phyloP scores from a whole-genome alignment of 2,797 vertebrate genomes.

The Eulemur mongoz region DNA sequence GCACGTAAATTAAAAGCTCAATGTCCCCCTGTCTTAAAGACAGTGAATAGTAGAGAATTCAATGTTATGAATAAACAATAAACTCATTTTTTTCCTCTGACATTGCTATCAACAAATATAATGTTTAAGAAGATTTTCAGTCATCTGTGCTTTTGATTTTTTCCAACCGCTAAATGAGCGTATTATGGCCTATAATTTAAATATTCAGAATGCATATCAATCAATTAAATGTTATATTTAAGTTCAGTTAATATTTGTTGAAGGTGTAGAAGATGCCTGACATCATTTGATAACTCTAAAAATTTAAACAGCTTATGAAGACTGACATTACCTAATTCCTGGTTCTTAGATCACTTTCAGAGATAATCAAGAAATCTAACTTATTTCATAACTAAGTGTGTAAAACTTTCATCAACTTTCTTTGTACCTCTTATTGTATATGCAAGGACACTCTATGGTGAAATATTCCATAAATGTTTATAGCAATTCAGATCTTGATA shows the following conservation, averaged over 20 bases:
- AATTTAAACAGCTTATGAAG: slow-evolving; percentile 36
- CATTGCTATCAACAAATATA: neutral
- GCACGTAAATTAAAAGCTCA: neutral
- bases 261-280: neutral
- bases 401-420: neutral
- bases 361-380: slow-evolving; percentile 32
- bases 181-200: neutral
- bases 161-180: neutral
- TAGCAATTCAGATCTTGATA: slow-evolving; percentile 56
- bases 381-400: slow-evolving; percentile 21
- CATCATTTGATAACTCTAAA: slow-evolving; percentile 37
- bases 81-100: neutral
- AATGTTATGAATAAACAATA: neutral
- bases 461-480: slow-evolving; percentile 2
- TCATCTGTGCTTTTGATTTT: slow-evolving; percentile 10
- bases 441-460: neutral
- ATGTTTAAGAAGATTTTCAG: slow-evolving; percentile 11
- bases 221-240: slow-evolving; percentile 43
- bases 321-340: neutral
- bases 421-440: slow-evolving; percentile 28
- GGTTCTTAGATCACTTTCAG: slow-evolving; percentile 50
- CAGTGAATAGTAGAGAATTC: neutral
- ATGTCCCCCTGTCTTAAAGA: neutral
- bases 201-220: neutral
- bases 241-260: slow-evolving; percentile 40